phyloP scores from a whole-genome alignment of 2,797 vertebrate species.

The Chromobotia macracanthus region DNA sequence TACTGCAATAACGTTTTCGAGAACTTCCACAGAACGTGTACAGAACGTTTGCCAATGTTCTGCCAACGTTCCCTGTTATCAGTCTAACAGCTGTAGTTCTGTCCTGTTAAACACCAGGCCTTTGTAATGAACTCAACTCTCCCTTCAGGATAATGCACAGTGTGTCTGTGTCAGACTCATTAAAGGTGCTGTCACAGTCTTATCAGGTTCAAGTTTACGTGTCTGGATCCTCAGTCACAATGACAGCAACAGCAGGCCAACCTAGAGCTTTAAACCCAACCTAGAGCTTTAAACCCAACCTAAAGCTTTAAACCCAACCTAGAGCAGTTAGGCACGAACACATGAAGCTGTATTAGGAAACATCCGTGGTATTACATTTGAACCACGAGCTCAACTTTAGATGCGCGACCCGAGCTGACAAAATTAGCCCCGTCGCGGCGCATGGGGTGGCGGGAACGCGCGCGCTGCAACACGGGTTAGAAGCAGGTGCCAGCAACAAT shows the following conservation, averaged over 20 bases:
- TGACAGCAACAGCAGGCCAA: neutral
- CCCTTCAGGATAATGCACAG: too few relatives aligned
- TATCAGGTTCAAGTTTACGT: neutral
- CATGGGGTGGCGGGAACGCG: slow-evolving; percentile 25
- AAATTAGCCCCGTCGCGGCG: slow-evolving; percentile 43
- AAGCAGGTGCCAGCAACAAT: slow-evolving; percentile 54
- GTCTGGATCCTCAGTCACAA: neutral
- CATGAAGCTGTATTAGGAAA: slow-evolving; percentile 42
- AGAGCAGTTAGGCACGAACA: slow-evolving; percentile 6
- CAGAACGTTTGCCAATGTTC: too few relatives aligned
- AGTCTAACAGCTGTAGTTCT: too few relatives aligned
- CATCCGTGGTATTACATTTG: slow-evolving; percentile 45
- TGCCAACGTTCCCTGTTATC: too few relatives aligned
- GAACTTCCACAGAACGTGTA: too few relatives aligned
- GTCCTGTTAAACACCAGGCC: too few relatives aligned
- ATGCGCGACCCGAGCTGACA: slow-evolving; percentile 49
- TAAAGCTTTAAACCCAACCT: neutral
- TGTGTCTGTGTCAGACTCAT: too few relatives aligned
- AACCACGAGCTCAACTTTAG: slow-evolving; percentile 45
- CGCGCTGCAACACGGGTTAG: slow-evolving; percentile 29
- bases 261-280: neutral
- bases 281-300: neutral
- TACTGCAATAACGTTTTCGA: too few relatives aligned
- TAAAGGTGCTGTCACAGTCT: neutral
- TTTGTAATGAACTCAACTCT: too few relatives aligned